Evolutionary conservation across 30 jellyfish, hydroid and myxozoan species (phyloP).

Genomic region (Aurelia sp.): DNA sequence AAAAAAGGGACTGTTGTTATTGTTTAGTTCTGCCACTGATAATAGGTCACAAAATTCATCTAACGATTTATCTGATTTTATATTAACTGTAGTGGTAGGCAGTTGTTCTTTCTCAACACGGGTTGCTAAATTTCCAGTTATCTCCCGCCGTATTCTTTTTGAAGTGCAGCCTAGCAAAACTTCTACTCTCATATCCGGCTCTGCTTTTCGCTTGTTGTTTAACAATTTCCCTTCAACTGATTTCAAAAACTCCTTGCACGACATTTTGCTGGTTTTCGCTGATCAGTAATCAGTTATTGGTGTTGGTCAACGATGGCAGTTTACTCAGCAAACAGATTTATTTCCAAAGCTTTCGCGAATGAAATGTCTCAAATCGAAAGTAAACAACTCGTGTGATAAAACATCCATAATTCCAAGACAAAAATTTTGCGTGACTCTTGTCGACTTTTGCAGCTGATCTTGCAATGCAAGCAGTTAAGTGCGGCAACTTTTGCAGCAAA

Average conservation of each 20-base stretch:
- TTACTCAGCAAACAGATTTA: too few relatives aligned
- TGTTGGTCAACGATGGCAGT: too few relatives aligned
- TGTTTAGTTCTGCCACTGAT: slow-evolving; percentile 13
- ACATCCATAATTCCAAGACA: too few relatives aligned
- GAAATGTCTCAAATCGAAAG: too few relatives aligned
- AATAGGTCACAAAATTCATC: not conserved
- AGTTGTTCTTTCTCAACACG: not conserved
- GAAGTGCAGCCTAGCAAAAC: slow-evolving; percentile 85
- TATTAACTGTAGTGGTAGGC: not conserved
- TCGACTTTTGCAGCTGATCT: too few relatives aligned
- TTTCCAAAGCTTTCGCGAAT: too few relatives aligned
- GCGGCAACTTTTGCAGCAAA: too few relatives aligned
- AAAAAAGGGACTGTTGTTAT: not conserved
- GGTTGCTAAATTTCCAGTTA: not conserved
- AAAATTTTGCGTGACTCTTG: too few relatives aligned
- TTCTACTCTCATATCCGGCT: slow-evolving; percentile 87
- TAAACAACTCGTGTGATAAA: too few relatives aligned
- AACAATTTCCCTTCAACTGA: slow-evolving; percentile 60
- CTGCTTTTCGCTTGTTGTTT: slow-evolving; percentile 75
- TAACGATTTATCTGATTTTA: not conserved
- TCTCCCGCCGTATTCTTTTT: slow-evolving; percentile 76
- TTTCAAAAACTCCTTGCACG: slow-evolving; percentile 67
- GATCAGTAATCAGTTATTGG: too few relatives aligned
- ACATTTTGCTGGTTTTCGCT: slow-evolving; percentile 9
- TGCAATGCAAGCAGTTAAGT: too few relatives aligned